Conservation (phyloP, 1,140 invertebrate species). For the Pseudoatta argentina region DNA sequence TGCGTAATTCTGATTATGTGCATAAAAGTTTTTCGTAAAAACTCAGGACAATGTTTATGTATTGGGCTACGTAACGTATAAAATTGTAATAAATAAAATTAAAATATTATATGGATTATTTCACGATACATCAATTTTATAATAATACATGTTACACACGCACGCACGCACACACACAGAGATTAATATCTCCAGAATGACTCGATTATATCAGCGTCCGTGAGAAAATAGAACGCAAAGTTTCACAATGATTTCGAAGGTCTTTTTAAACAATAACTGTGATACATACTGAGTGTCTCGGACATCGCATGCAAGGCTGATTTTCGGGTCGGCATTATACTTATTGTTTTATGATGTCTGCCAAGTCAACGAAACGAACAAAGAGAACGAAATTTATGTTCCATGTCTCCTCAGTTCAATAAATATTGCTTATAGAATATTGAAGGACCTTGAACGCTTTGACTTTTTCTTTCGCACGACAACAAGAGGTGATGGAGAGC, state of each 20-base stretch:
- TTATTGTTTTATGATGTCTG: neutral
- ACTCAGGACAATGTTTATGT: neutral
- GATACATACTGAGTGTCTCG: neutral
- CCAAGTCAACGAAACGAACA: constrained; percentile 7
- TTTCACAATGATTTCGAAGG: constrained; percentile 72
- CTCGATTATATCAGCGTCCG: constrained; percentile 73
- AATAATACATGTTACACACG: neutral
- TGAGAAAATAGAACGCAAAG: constrained; percentile 74
- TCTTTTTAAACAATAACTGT: constrained; percentile 67
- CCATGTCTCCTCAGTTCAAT: constrained; percentile 21
- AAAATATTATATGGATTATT: neutral
- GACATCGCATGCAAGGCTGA: constrained; percentile 3
- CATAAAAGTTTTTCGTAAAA: neutral
- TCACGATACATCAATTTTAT: constrained; percentile 7
- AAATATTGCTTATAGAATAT: constrained; percentile 34
- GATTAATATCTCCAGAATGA: constrained; percentile 53
- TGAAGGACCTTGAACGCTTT: constrained; percentile 14
- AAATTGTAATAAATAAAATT: too few species aligned
- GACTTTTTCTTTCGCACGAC: neutral
- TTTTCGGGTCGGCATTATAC: constrained; percentile 29
- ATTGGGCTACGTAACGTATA: neutral
- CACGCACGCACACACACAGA: too few species aligned
- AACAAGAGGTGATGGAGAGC: neutral
- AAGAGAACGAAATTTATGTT: constrained; percentile 38
- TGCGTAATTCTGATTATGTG: neutral